Conservation (phyloP, 92 coral and sea anemone genomes). For the Nematostella vectensis region DNA sequence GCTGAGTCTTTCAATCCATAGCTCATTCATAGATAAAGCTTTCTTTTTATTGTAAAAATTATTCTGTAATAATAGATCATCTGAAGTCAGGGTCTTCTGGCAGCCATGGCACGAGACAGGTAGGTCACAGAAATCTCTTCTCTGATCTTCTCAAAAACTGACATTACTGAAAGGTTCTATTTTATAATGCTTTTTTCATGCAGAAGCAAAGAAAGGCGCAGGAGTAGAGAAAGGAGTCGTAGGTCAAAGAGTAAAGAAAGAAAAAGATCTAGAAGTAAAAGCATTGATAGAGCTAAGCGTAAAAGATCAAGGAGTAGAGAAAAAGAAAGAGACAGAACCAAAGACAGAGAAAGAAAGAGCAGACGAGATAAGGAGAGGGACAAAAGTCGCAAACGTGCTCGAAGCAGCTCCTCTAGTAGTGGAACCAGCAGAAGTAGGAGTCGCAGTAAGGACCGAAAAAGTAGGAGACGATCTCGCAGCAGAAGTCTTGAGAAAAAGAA, state of each 20-base stretch:
- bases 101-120: neutral
- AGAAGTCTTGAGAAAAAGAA: conserved; percentile 56
- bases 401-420: conserved; percentile 43
- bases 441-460: conserved; percentile 36
- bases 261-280: conserved; percentile 44
- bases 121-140: no score
- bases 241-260: conserved; percentile 62
- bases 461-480: conserved; percentile 58
- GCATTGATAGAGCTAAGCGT: conserved; percentile 35
- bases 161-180: no score
- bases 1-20: no score
- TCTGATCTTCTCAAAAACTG: no score
- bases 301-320: conserved; percentile 43
- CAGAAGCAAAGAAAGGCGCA: no score
- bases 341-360: conserved; percentile 25
- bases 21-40: no score
- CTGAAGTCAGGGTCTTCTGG: neutral
- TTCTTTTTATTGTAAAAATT: no score
- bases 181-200: no score
- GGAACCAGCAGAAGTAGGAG: conserved; percentile 59
- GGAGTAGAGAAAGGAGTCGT: conserved; percentile 56
- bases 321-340: conserved; percentile 24
- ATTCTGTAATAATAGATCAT: no score
- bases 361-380: conserved; percentile 21
- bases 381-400: conserved; percentile 30